phyloP scores from a whole-genome alignment of 2,113 vertebrate species.

The Poeciliopsis occidentalis region DNA sequence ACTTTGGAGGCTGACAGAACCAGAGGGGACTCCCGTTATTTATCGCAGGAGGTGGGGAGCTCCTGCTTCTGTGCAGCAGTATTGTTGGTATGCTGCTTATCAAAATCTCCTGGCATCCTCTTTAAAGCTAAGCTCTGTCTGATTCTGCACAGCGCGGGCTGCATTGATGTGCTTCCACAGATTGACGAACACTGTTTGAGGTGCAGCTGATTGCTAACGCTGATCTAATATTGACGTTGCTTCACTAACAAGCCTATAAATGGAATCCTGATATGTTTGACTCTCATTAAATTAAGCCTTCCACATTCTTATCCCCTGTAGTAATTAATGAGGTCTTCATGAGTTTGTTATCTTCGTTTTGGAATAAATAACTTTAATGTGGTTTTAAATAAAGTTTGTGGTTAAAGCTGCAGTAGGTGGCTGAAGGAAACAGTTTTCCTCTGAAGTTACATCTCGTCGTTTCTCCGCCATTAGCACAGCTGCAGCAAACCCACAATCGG shows the following conservation, averaged over 20 bases:
- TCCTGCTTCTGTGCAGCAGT: constrained; percentile 35
- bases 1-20: constrained; percentile 45
- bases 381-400: constrained; percentile 32
- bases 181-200: constrained; percentile 12
- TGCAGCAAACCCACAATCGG: no score
- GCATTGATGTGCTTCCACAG: constrained; percentile 20
- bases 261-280: neutral
- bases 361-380: constrained; percentile 42
- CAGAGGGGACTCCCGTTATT: constrained; percentile 49
- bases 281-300: constrained; percentile 6
- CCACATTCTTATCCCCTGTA: constrained; percentile 3
- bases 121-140: constrained; percentile 28
- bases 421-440: no score
- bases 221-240: constrained; percentile 6
- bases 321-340: neutral
- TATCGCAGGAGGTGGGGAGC: constrained; percentile 21
- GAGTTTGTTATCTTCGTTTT: neutral
- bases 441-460: no score
- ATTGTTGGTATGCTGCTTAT: constrained; percentile 41
- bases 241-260: constrained; percentile 12
- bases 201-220: constrained; percentile 7
- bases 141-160: constrained; percentile 34
- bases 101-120: constrained; percentile 42
- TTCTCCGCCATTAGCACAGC: no score
- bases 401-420: neutral